phyloP scores from a whole-genome alignment of 2,113 vertebrate genomes.

The Cercocebus atys region DNA sequence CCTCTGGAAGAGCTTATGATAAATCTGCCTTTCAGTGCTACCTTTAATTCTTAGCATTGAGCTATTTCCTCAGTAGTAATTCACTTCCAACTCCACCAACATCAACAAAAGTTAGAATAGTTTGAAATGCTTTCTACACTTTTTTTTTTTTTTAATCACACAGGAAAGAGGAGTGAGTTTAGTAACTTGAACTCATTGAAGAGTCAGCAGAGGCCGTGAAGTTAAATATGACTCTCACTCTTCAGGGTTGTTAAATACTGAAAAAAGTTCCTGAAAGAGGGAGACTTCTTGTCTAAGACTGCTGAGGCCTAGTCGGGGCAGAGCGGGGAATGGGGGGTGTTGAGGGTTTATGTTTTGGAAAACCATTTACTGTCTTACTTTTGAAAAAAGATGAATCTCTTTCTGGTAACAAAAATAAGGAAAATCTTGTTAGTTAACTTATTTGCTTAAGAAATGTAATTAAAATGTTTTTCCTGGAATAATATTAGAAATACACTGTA shows the following conservation, averaged over 20 bases:
- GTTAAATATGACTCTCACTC: neutral
- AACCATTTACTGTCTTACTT: neutral
- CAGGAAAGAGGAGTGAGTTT: neutral
- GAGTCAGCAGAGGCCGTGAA: neutral
- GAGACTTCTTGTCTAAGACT: neutral
- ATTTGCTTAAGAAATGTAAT: neutral
- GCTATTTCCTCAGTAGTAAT: neutral
- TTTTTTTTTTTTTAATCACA: neutral
- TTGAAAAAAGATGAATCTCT: neutral
- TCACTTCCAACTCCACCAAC: neutral
- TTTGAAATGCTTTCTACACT: neutral
- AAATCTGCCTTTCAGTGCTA: neutral
- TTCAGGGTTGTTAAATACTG: neutral
- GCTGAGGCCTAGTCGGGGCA: neutral
- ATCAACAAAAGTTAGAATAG: neutral
- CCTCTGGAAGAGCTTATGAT: neutral
- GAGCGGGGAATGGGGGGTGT: too few relatives aligned
- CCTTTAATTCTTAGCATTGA: neutral
- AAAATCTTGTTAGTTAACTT: neutral
- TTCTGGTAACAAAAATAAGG: neutral
- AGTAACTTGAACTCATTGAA: neutral
- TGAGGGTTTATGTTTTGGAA: neutral
- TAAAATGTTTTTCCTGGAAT: neutral
- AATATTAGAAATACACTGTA: neutral
- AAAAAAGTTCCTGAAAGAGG: neutral